Evolutionary conservation across 2,113 vertebrate genomes (phyloP).

Genomic region (Pimephales promelas): DNA sequence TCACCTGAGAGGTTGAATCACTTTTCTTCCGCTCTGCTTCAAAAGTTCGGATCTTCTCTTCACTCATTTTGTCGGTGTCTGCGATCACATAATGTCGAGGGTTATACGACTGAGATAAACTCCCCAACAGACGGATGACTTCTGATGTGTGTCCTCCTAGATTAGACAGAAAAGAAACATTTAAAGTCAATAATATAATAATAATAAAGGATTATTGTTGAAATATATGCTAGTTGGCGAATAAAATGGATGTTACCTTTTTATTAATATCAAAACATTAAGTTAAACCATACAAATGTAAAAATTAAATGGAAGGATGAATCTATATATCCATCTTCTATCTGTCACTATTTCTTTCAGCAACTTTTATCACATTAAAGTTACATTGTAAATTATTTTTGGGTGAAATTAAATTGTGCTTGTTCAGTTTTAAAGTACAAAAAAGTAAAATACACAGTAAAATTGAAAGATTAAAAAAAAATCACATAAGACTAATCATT

Average conservation of each 20-base stretch:
- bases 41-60: slow-evolving; percentile 84
- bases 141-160: slow-evolving; percentile 94
- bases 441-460: too few species aligned
- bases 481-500: too few species aligned
- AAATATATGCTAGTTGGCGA: background rate
- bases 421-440: too few species aligned
- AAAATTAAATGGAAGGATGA: background rate
- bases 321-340: background rate
- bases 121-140: slow-evolving; percentile 85
- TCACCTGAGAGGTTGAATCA: slow-evolving; percentile 65
- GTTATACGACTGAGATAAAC: slow-evolving; percentile 79
- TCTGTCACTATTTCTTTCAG: background rate
- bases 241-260: background rate
- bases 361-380: background rate
- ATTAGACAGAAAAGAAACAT: background rate
- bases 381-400: too few species aligned
- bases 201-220: background rate
- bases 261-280: background rate
- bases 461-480: too few species aligned
- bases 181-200: background rate
- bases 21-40: slow-evolving; percentile 73
- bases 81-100: slow-evolving; percentile 90
- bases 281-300: background rate
- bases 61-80: slow-evolving; percentile 89
- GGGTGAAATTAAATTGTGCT: too few species aligned